phyloP scores from a whole-genome alignment of 2,888 invertebrate species.

The Apamea anceps region DNA sequence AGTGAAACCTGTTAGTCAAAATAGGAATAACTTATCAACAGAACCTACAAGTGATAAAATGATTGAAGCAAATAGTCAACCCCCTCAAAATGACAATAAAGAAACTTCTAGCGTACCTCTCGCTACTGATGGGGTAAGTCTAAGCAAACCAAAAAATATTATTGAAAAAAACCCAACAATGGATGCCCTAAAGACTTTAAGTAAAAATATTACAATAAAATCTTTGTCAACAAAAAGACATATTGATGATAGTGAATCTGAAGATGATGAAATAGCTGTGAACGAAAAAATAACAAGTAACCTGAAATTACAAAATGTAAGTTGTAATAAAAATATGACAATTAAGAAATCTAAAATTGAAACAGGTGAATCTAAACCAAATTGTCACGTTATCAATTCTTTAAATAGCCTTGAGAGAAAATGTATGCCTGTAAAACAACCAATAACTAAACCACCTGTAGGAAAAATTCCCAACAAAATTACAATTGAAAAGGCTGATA shows the following conservation, averaged over 20 bases:
- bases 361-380: conserved; percentile 23
- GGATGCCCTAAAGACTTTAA: conserved; percentile 72
- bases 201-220: conserved; percentile 76
- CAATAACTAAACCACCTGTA: conserved; percentile 12
- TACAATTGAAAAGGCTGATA: conserved; percentile 27
- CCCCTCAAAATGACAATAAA: conserved; percentile 15
- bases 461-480: conserved; percentile 14
- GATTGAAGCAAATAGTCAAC: conserved; percentile 20
- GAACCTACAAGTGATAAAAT: conserved; percentile 24
- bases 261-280: conserved; percentile 39
- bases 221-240: conserved; percentile 62
- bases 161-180: conserved; percentile 59
- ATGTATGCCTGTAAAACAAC: conserved; percentile 6
- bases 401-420: conserved; percentile 27
- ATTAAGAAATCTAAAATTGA: conserved; percentile 52
- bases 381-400: conserved; percentile 22
- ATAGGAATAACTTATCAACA: conserved; percentile 52
- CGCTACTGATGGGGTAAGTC: conserved; percentile 19
- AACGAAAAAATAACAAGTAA: conserved; percentile 29
- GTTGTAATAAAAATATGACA: conserved; percentile 45
- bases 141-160: conserved; percentile 34
- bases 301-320: conserved; percentile 26
- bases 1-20: conserved; percentile 76
- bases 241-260: conserved; percentile 60
- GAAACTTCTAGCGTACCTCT: conserved; percentile 15